phyloP scores from a whole-genome alignment of 1,140 invertebrate species.

The Euglossa dilemma region DNA sequence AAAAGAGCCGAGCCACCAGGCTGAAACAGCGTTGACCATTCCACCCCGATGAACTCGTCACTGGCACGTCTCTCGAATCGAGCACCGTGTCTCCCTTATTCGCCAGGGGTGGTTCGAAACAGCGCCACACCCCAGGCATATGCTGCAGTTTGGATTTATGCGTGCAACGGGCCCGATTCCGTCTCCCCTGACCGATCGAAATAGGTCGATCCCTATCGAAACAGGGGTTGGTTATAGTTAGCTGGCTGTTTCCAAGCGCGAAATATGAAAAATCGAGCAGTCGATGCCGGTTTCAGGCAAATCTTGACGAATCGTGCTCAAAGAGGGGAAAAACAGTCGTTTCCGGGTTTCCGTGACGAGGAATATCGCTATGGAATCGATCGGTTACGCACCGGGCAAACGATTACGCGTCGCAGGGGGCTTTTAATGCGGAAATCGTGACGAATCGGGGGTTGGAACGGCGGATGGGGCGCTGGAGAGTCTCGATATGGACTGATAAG shows the following conservation, averaged over 20 bases:
- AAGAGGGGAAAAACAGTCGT: constrained; percentile 41
- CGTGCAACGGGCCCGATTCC: constrained; percentile 45
- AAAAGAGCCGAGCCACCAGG: background rate
- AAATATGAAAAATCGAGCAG: constrained; percentile 67
- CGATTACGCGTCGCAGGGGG: too few species aligned
- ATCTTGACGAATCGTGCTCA: constrained; percentile 66
- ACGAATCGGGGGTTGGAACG: constrained; percentile 57
- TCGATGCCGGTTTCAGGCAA: constrained; percentile 21
- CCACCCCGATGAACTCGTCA: constrained; percentile 20
- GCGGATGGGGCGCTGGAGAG: background rate
- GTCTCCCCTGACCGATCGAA: constrained; percentile 6
- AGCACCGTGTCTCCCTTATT: constrained; percentile 19
- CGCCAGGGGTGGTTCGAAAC: constrained; percentile 8
- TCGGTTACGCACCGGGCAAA: too few species aligned
- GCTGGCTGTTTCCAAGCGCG: constrained; percentile 33
- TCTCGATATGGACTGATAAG: constrained; percentile 35
- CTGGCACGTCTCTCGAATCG: constrained; percentile 8
- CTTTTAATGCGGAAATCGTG: constrained; percentile 59
- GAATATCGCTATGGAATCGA: background rate
- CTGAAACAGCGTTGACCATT: background rate
- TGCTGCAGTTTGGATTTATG: constrained; percentile 49
- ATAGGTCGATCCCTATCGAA: constrained; percentile 52
- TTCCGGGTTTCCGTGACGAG: background rate
- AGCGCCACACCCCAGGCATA: constrained; percentile 34
- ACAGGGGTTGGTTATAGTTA: constrained; percentile 14